Conservation (phyloP, 1,140 invertebrate genomes). For the Drosophila takahashii region DNA sequence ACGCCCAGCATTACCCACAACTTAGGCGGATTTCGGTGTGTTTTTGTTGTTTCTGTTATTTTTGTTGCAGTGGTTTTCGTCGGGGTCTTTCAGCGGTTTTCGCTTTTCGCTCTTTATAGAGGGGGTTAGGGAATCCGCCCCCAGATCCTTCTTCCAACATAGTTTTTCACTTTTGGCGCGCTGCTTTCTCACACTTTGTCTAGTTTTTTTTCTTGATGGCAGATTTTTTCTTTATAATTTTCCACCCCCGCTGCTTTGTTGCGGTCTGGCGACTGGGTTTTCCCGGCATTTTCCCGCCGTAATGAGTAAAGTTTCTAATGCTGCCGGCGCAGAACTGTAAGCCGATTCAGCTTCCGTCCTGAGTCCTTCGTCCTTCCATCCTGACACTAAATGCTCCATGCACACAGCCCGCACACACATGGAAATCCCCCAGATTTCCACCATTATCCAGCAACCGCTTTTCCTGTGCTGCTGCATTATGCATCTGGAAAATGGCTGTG, state of each 20-base stretch:
- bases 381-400: slow-evolving; percentile 60
- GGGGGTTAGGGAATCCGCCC: not conserved
- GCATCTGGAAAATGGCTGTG: slow-evolving; percentile 74
- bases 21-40: slow-evolving; percentile 74
- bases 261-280: slow-evolving; percentile 69
- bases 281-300: slow-evolving; percentile 68
- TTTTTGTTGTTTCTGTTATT: slow-evolving; percentile 14
- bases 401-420: slow-evolving; percentile 34
- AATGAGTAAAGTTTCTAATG: slow-evolving; percentile 84
- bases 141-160: slow-evolving; percentile 61
- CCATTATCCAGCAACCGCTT: slow-evolving; percentile 17
- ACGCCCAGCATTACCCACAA: slow-evolving; percentile 80
- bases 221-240: slow-evolving; percentile 32
- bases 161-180: slow-evolving; percentile 78
- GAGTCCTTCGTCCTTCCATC: slow-evolving; percentile 1
- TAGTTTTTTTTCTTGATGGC: not conserved
- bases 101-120: slow-evolving; percentile 38
- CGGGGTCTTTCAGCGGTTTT: slow-evolving; percentile 72
- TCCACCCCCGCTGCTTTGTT: slow-evolving; percentile 50
- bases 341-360: slow-evolving; percentile 33
- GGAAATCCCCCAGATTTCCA: slow-evolving; percentile 14
- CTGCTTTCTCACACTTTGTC: slow-evolving; percentile 39
- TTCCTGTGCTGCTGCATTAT: slow-evolving; percentile 61
- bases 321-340: slow-evolving; percentile 72
- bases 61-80: slow-evolving; percentile 19